A percentile compares a stretch with the other conserved stretches of the same genome.
These are phyloP conservation scores for Glossosoma conforme DNA, from an alignment of 1,140 invertebrate species.

Conservation along the genomic window DNA sequence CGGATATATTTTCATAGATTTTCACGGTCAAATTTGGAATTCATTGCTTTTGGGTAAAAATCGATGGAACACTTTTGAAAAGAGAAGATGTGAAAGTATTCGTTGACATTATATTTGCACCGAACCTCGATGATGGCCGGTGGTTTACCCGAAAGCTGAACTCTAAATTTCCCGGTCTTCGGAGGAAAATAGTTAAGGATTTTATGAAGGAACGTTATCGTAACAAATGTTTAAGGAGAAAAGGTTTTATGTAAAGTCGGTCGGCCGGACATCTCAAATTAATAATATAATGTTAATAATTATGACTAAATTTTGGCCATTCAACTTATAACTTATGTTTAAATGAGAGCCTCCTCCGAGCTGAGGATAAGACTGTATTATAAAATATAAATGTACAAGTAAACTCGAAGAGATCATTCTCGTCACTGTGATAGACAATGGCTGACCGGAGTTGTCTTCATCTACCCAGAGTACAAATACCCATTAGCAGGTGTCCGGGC, in stretches of 20 bases:
- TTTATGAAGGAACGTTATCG: too few species aligned
- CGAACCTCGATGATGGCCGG: too few species aligned
- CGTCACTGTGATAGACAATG: slow-evolving; percentile 33
- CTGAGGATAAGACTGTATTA: slow-evolving; percentile 31
- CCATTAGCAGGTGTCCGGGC: slow-evolving; percentile 29
- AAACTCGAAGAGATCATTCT: slow-evolving; percentile 23
- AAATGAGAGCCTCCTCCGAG: slow-evolving; percentile 1
- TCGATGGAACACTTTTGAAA: too few species aligned
- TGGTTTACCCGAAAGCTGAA: too few species aligned
- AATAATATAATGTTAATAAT: slow-evolving; percentile 22
- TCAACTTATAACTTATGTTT: slow-evolving; percentile 26
- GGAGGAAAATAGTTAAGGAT: too few species aligned
- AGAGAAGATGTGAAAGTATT: too few species aligned
- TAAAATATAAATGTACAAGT: slow-evolving; percentile 20
- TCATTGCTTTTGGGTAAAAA: too few species aligned
- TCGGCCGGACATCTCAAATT: slow-evolving; percentile 31
- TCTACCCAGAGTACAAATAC: slow-evolving; percentile 31
- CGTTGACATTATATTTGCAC: too few species aligned
- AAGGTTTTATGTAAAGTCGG: slow-evolving; percentile 17
- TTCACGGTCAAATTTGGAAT: too few species aligned
- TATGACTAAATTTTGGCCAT: slow-evolving; percentile 21
- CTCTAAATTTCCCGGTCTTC: too few species aligned
- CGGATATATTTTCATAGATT: too few species aligned
- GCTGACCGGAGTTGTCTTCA: slow-evolving; percentile 27
- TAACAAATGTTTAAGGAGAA: too few species aligned